Base-by-base conservation (phyloP, 2,113 vertebrate genomes). In the Malurus alboscapulatus region DNA sequence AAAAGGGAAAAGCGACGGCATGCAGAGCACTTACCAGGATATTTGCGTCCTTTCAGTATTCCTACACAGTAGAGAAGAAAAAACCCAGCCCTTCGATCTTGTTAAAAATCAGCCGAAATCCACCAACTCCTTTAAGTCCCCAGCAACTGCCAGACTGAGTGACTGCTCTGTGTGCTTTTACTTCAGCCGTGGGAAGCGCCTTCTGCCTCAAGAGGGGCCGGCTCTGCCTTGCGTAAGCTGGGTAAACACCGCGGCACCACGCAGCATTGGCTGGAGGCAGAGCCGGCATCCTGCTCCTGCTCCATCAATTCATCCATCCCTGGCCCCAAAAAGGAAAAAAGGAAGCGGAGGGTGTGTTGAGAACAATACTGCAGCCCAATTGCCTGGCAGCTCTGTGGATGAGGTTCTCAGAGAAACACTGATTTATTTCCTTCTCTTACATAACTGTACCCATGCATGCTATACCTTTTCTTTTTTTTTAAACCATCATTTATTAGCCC, bases 301-400 rank as follows among this genome's bases (percentile, higher is more conserved):
- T 95, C 86, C 79, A 48, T 53, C 87, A 95, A 96, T 73, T 94
- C 94, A 96, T 87, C 96, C 74, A 77, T 88, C 89, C 87, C 87
- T n/a, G 36, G 57, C 83, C 94, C 94, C 91, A 91, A 98, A 97
- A 97, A 94, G 96, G 97, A 80, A 95, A 97, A 97, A 84, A 84
- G 92, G 97, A 98, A 98, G 96, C 18, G 2, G 96, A 96, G 92
- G 84, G 93, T 88, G 95, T 92, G 87, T 34, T 94, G 45, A 68
- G 93, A 93, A 95, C 12, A 59, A 94, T 94, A 88, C 94, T 82
- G 93, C 88, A 81, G 77, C 58, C 95, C 94, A 80, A 73, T 85
- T 94, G 63, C 89, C 80, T 51, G 4, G 93, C 80, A 94, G 74
- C 54, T 90, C 75, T 55, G 51, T 8, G 34, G 90, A 84, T 90